phyloP scores from a whole-genome alignment of 2,113 vertebrate species.

The Mobula birostris region DNA sequence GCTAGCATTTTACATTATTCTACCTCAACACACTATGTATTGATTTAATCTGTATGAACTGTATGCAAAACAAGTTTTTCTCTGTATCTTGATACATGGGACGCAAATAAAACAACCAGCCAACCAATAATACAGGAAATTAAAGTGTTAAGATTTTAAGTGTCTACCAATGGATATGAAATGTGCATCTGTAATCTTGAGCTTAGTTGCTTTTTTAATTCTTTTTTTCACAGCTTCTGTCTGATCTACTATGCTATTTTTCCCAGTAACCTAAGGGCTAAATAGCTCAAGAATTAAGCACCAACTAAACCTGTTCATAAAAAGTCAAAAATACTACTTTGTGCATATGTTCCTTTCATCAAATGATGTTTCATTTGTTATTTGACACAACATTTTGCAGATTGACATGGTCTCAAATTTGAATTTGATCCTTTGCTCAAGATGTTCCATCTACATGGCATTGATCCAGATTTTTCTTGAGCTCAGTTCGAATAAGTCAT shows the following conservation, averaged over 20 bases:
- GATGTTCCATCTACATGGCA: neutral
- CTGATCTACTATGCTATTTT: neutral
- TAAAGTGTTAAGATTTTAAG: neutral
- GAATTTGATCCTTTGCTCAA: neutral
- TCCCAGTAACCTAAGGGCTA: neutral
- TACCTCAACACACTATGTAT: too few relatives aligned
- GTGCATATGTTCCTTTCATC: neutral
- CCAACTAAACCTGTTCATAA: neutral
- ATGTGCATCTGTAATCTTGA: neutral
- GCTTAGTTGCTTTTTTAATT: neutral
- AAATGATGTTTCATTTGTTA: neutral
- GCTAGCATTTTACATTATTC: too few relatives aligned
- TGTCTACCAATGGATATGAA: neutral
- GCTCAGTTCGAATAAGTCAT: neutral
- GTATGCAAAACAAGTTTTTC: too few relatives aligned
- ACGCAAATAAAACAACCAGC: too few relatives aligned
- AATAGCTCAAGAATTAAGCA: neutral
- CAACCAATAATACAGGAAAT: neutral
- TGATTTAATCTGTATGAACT: too few relatives aligned
- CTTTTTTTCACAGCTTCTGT: neutral
- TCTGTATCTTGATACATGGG: too few relatives aligned
- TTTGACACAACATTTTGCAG: neutral
- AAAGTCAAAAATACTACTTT: neutral
- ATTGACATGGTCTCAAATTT: neutral
- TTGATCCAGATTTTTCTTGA: neutral